phyloP scores from a whole-genome alignment of 2,888 invertebrate species.

The Sphaerophoria taeniata region DNA sequence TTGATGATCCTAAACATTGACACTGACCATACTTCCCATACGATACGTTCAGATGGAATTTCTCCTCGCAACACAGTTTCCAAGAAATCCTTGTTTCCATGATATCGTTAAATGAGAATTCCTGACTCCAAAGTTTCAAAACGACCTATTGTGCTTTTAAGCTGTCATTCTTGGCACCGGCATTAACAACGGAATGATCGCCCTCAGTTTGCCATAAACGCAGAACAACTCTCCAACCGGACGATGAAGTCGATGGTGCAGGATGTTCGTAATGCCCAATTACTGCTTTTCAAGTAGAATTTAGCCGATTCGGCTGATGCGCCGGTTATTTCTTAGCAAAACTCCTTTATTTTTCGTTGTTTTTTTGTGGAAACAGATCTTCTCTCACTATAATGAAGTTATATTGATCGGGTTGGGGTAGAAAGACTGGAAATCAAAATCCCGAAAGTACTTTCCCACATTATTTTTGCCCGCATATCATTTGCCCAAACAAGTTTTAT shows the following conservation, averaged over 20 bases:
- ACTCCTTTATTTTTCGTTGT: too few species aligned
- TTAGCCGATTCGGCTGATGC: constrained; percentile 91
- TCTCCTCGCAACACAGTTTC: constrained; percentile 93
- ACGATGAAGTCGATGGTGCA: constrained; percentile 81
- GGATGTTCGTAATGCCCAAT: constrained; percentile 88
- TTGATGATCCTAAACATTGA: constrained; percentile 96
- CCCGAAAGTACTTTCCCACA: too few species aligned
- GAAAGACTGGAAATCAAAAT: too few species aligned
- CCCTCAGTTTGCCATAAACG: constrained; percentile 84
- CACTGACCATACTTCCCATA: constrained; percentile 89
- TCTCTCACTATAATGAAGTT: too few species aligned
- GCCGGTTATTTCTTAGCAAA: constrained; percentile 94
- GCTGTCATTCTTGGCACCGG: constrained; percentile 76
- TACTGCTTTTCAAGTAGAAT: constrained; percentile 95
- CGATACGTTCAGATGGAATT: constrained; percentile 90
- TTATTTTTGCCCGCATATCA: too few species aligned
- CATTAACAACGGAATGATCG: constrained; percentile 79
- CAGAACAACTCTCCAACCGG: constrained; percentile 84
- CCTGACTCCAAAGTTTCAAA: constrained; percentile 95
- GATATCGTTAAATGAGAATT: constrained; percentile 96
- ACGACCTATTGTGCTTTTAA: constrained; percentile 84
- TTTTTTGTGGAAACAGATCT: too few species aligned
- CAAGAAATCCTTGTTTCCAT: constrained; percentile 93
- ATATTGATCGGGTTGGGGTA: too few species aligned
- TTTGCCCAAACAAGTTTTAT: too few species aligned